Conservation (phyloP, 2,888 invertebrate genomes). For the Caenorhabditis drosophilae region DNA sequence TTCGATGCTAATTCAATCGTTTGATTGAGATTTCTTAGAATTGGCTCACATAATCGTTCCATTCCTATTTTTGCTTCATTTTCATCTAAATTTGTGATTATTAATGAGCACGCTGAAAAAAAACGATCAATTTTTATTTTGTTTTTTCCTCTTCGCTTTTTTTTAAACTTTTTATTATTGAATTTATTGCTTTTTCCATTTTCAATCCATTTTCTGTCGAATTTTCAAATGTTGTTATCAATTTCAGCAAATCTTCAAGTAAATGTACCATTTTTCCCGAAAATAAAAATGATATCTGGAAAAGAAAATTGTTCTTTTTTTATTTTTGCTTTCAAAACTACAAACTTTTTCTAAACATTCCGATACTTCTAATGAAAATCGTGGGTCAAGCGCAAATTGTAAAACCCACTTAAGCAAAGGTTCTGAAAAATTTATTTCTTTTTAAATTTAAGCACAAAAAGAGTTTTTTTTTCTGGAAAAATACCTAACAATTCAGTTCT, state of each 20-base stretch:
- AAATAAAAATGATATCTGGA: conserved; percentile 35
- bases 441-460: neutral
- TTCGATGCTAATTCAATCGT: neutral
- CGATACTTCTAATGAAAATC: conserved; percentile 31
- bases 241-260: conserved; percentile 13
- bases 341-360: conserved; percentile 48
- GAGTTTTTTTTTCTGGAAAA: conserved; percentile 6
- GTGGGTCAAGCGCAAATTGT: conserved; percentile 27
- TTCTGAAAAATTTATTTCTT: conserved; percentile 45
- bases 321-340: too few relatives aligned
- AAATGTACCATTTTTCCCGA: conserved; percentile 15
- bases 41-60: conserved; percentile 47
- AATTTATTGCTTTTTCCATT: conserved; percentile 40
- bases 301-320: too few relatives aligned
- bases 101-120: conserved; percentile 42
- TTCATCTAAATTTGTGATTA: conserved; percentile 40
- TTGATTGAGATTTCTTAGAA: conserved; percentile 34
- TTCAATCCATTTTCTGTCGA: conserved; percentile 25
- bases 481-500: conserved; percentile 81
- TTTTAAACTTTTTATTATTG: conserved; percentile 25
- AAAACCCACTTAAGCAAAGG: conserved; percentile 50
- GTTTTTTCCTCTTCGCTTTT: neutral
- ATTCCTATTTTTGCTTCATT: conserved; percentile 35
- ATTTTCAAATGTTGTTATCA: conserved; percentile 30
- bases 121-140: too few relatives aligned